A percentile compares a stretch with the other conserved stretches of the same genome.
phyloP scores from a whole-genome alignment of 1,140 invertebrate genomes.

The Wasmannia auropunctata region DNA sequence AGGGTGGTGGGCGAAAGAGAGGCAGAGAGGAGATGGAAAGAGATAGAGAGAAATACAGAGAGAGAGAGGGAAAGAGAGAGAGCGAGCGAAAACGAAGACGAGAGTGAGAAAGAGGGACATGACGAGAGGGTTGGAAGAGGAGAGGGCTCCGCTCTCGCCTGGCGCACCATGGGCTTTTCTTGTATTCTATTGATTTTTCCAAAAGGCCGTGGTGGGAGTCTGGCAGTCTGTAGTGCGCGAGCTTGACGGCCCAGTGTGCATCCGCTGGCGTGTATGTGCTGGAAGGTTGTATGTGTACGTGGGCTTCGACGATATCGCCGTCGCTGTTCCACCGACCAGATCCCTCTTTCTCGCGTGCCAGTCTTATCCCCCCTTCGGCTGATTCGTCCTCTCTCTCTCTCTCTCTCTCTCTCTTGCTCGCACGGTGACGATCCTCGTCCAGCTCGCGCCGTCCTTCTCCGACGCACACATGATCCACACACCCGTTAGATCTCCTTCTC shows the following conservation, averaged over 20 bases:
- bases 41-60: background rate
- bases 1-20: slow-evolving; percentile 33
- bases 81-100: background rate
- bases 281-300: slow-evolving; percentile 64
- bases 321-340: slow-evolving; percentile 37
- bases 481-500: slow-evolving; percentile 9
- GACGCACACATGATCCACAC: background rate
- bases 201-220: slow-evolving; percentile 82
- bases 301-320: slow-evolving; percentile 68
- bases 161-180: slow-evolving; percentile 83
- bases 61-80: background rate
- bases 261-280: background rate
- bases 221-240: slow-evolving; percentile 78
- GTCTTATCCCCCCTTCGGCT: slow-evolving; percentile 33
- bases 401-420: slow-evolving; percentile 24
- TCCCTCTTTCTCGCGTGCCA: slow-evolving; percentile 46
- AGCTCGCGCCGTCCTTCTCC: background rate
- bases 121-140: slow-evolving; percentile 34
- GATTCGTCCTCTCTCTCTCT: background rate
- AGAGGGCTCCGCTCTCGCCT: slow-evolving; percentile 73
- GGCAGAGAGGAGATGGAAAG: slow-evolving; percentile 27
- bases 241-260: slow-evolving; percentile 65
- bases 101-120: slow-evolving; percentile 20
- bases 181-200: slow-evolving; percentile 86
- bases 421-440: slow-evolving; percentile 37